Percentiles rank a stretch among this genome's conserved stretches.
Evolutionary conservation across 1,140 invertebrate genomes (phyloP).

Genomic region (Hycleus phaleratus): DNA sequence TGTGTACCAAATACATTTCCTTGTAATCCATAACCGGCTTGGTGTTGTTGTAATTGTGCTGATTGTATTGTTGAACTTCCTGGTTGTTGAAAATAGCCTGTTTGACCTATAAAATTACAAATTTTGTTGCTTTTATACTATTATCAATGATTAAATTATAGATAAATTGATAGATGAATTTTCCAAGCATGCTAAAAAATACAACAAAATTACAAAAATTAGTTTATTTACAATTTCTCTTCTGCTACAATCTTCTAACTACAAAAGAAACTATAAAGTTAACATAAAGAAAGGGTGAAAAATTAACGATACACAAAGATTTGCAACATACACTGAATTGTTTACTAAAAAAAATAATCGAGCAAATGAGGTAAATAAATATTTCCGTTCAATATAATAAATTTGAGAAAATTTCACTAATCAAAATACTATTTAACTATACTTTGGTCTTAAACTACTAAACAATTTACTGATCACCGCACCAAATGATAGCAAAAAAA

Average conservation of each 20-base stretch:
- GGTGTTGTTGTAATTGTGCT: conserved; percentile 35
- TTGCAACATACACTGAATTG: background rate
- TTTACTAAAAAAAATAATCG: too few relatives aligned
- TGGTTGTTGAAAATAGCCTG: conserved; percentile 38
- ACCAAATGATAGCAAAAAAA: conserved; percentile 1
- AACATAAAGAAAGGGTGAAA: conserved; percentile 4
- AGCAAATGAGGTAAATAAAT: too few relatives aligned
- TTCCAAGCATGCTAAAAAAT: conserved; percentile 9
- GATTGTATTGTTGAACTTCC: conserved; percentile 33
- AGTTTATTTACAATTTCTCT: conserved; percentile 8
- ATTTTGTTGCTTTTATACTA: background rate
- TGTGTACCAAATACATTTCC: conserved; percentile 37
- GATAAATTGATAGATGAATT: conserved; percentile 2
- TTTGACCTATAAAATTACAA: conserved; percentile 28
- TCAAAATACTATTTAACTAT: background rate
- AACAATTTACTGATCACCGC: conserved; percentile 7
- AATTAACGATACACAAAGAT: conserved; percentile 3
- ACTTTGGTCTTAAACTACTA: conserved; percentile 6
- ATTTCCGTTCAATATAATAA: too few relatives aligned
- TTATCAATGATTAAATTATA: too few relatives aligned
- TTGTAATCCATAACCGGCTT: conserved; percentile 37
- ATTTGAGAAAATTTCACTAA: too few relatives aligned
- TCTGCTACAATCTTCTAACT: conserved; percentile 4
- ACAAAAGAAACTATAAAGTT: conserved; percentile 1
- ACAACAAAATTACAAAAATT: conserved; percentile 12